These are phyloP conservation scores for Crocallis elinguaria DNA, from an alignment of 2,888 invertebrate genomes.

Conservation along the genomic window DNA sequence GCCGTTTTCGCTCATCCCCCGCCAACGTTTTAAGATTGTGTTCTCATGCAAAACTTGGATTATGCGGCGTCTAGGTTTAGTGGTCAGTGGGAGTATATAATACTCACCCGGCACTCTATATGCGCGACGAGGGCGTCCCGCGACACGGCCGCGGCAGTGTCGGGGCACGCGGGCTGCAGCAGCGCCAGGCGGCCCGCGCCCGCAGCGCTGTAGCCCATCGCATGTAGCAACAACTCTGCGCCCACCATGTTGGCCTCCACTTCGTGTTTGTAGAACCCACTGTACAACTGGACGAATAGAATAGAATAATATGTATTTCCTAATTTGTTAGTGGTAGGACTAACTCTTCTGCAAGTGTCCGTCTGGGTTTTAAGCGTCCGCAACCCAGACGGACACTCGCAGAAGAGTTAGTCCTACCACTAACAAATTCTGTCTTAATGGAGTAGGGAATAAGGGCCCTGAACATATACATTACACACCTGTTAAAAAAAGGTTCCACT, in stretches of 20 bases:
- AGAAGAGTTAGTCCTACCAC: no score
- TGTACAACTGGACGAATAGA: conserved; percentile 92
- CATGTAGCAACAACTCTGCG: conserved; percentile 90
- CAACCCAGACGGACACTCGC: no score
- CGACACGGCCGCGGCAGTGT: conserved; percentile 91
- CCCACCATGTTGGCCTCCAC: conserved; percentile 92
- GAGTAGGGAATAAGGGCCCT: no score
- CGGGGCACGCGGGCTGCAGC: conserved; percentile 92
- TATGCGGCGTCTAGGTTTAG: not conserved
- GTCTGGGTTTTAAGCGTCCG: no score
- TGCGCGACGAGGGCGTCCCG: conserved; percentile 94
- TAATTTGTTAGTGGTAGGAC: no score
- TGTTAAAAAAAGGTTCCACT: conserved; percentile 35
- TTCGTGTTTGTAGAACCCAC: conserved; percentile 95
- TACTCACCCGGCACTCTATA: conserved; percentile 92
- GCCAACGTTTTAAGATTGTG: no score
- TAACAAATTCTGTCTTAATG: no score
- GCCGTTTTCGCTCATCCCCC: no score
- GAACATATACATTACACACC: not conserved
- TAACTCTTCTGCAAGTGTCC: no score
- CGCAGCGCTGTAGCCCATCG: conserved; percentile 91
- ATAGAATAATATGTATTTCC: no score
- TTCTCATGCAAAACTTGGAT: no score
- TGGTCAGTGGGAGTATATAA: not conserved
- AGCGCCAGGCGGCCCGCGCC: conserved; percentile 85